Evolutionary conservation across 2,888 invertebrate genomes (phyloP).

Genomic region (Sylvicola fuscatus): DNA sequence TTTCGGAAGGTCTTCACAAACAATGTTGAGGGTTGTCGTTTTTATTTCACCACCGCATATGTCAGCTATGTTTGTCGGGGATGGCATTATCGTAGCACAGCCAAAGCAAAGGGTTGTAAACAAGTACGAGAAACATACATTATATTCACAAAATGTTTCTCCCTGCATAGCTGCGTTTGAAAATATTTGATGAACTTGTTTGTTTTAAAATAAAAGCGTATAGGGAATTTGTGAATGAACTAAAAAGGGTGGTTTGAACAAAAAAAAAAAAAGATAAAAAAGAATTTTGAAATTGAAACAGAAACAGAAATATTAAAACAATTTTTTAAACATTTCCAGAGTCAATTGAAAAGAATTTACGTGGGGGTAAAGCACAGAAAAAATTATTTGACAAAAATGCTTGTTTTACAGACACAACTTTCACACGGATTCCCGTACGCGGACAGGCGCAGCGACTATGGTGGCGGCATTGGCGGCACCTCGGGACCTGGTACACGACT

Average conservation of each 20-base stretch:
- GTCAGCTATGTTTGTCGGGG: no score
- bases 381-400: conserved; percentile 3
- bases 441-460: conserved; percentile 32
- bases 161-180: no score
- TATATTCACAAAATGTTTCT: no score
- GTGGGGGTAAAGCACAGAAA: not conserved
- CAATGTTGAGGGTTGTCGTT: no score
- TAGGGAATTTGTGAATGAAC: not conserved
- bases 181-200: no score
- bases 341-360: not conserved
- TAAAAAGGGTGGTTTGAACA: not conserved
- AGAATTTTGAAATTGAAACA: not conserved
- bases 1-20: no score
- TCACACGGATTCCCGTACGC: conserved; percentile 40
- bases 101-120: no score
- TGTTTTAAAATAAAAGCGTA: no score
- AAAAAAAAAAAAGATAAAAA: conserved; percentile 1
- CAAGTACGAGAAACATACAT: no score
- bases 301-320: not conserved
- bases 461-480: conserved; percentile 36
- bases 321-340: not conserved
- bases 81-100: no score
- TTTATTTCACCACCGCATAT: no score
- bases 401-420: conserved; percentile 25
- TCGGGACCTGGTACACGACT: conserved; percentile 24